Evolutionary conservation across 1,140 invertebrate genomes (phyloP), one percentile per base, ranked within the genome.

Genomic region (Carcinoscorpius rotundicauda): DNA sequence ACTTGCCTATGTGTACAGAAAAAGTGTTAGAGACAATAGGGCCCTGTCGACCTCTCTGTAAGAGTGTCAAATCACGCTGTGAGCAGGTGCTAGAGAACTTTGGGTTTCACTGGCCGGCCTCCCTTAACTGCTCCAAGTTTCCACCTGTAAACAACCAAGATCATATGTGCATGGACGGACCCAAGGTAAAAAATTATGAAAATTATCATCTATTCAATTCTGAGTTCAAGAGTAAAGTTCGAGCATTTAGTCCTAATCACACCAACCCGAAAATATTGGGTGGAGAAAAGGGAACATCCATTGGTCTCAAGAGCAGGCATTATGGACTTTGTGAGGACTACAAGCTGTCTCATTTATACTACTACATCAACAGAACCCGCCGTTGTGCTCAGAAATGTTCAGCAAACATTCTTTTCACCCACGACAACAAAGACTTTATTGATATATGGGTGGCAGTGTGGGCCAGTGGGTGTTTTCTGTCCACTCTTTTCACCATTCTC

Each of bases 1-100:
- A 95, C 75, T 88, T 91, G 52, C 94, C 94, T n/a, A 94, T 97
- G 91, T 98, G 94, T 78, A 95, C 92, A 4, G 89, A 93, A 73
- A 93, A 95, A 76, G 90, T 95, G 29, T 75, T 87, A 10, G 82
- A 87, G 58, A 89, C 91, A 2, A 95, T 98, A 57, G 92, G 92
- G n/a, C 92, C 92, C 1, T 98, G 94, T 76, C 81, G 90, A 69
- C 85, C 87, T 55, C 81, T 95, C 49, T 96, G 93, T 76, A 87
- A 94, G 74, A 87, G 85, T 71, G 92, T 97, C 5, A 82, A 87
- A 66, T 81, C 82, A 10, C 81, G 86, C 51, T 97, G 94, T 76
- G 86, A 86, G 74, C 91, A 92, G 2, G 87, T 96, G 5, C 81
- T 97, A 51, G 81, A 86, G 68, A 88, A 87, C 51, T 95, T 97